Base-by-base conservation (phyloP, 2,113 vertebrate genomes). In the Chrysemys picta region DNA sequence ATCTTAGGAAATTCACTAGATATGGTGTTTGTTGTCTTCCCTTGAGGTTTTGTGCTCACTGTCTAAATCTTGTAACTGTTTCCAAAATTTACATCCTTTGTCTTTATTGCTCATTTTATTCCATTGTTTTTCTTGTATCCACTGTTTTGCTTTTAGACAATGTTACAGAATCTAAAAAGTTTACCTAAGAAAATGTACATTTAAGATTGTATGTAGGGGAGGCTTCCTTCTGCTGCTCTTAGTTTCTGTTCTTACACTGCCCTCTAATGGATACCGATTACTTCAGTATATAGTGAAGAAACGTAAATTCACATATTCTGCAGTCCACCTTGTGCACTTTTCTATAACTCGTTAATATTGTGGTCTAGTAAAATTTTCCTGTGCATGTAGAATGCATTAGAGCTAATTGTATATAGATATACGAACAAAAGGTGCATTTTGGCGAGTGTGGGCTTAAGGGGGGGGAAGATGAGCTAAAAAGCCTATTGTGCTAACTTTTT, bases 211-310 rank as follows among this genome's bases (percentile, higher is more conserved):
- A 95, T 93, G 75, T 82, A 85, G 87, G 93, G 93, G 88, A 91
- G 80, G 47, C 52, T 56, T 45, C 84, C 83, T 82, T 88, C 57
- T 79, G 81, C 93, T 91, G 82, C 50, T 92, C 93, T 95, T 93
- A 93, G 97, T 98, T 97, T 95, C 98, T 96, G 98, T 97, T 97
- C 98, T 98, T 98, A 97, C 98, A 98, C 98, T 98, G 98, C 98
- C 98, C 98, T 98, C 98, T 98, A 97, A 98, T 98, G 98, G 99
- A 98, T 97, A 76, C 95, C 89, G 90, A 95, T 96, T 88, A 93
- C 88, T 97, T 96, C 96, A 94, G 94, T 97, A 94, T 38, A 78
- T 90, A 93, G 79, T 82, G 89, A 96, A 97, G 95, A 97, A 97
- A 98, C 96, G 94, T 97, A 89, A 92, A 96, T 92, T 82, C 81